Evolutionary conservation across 2,888 invertebrate species (phyloP).

Genomic region (Cheilosia impressa): DNA sequence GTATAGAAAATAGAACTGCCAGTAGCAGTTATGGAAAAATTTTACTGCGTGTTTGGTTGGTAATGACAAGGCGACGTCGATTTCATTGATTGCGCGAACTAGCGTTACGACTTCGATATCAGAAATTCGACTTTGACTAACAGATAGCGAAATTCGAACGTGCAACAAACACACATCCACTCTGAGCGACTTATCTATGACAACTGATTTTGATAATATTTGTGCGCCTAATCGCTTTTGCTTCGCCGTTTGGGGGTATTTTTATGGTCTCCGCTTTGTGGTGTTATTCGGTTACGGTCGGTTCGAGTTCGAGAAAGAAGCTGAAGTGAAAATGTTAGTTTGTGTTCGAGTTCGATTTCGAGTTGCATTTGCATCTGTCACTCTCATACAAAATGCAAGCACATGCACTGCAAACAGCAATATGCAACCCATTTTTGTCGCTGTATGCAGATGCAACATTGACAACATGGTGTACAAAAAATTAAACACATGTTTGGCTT

Average conservation of each 20-base stretch:
- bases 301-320: conserved; percentile 12
- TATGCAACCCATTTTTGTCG: no score
- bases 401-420: no score
- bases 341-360: no score
- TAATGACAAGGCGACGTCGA: background rate
- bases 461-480: no score
- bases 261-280: conserved; percentile 55
- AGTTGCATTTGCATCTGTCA: no score
- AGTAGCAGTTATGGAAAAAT: background rate
- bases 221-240: conserved; percentile 48
- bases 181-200: conserved; percentile 54
- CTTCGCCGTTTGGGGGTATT: conserved; percentile 54
- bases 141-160: conserved; percentile 14
- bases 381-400: no score
- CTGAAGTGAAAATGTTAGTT: background rate
- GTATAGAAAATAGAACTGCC: no score
- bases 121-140: conserved; percentile 16
- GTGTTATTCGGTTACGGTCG: conserved; percentile 40
- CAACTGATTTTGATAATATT: conserved; percentile 55
- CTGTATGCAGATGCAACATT: no score
- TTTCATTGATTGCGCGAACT: conserved; percentile 38
- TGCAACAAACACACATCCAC: conserved; percentile 39
- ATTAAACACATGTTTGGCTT: no score
- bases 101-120: conserved; percentile 12
- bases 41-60: background rate